Evolutionary conservation across 1,140 invertebrate genomes (phyloP), one percentile per base, ranked within the genome.

Genomic region (Zaprionus capensis): DNA sequence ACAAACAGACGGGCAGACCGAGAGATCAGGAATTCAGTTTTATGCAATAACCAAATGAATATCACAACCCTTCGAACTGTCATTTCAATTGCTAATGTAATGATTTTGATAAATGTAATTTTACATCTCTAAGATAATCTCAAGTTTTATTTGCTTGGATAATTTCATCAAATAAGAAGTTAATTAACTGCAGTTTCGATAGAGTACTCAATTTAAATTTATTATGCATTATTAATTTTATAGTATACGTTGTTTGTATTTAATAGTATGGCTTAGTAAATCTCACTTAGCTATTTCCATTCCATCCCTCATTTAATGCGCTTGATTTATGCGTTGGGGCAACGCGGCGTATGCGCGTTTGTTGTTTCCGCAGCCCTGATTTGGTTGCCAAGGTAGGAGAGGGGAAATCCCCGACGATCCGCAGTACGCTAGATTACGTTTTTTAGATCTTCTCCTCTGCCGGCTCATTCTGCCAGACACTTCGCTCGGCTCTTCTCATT

Each of bases 361-460:
- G 31, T 34, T 51, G 11, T 22, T 22, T 22, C 17, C 20, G 46
- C 46, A 51, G 46, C 46, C 46, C 46, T 51, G 20, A 51, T 5
- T 49, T 49, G 20, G 9, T 49, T 17, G 17, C 9, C 20, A 20
- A 7, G 12, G 6, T 20, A 2, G 46, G 46, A 12, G 20, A 17
- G 46, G 46, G 46, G 11, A 51, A 51, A 14, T 14, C 46, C 20
- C 46, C 46, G 9, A 22, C 46, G 69, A 71, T 57, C 51, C 38
- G 38, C 38, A 15, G 26, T 46, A 20, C 7, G 46, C 9, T 49
- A 17, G 44, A 46, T 46, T 49, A 49, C 46, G 46, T 49, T 64
- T 44, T 34, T 26, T 31, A n/a, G 55, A 62, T 59, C 28, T 41
- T 28, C 73, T 64, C 69, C 28, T 22, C 49, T 64, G 26, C 26